Evolutionary conservation across 2,113 vertebrate species (phyloP).

Genomic region (Varanus komodoensis): DNA sequence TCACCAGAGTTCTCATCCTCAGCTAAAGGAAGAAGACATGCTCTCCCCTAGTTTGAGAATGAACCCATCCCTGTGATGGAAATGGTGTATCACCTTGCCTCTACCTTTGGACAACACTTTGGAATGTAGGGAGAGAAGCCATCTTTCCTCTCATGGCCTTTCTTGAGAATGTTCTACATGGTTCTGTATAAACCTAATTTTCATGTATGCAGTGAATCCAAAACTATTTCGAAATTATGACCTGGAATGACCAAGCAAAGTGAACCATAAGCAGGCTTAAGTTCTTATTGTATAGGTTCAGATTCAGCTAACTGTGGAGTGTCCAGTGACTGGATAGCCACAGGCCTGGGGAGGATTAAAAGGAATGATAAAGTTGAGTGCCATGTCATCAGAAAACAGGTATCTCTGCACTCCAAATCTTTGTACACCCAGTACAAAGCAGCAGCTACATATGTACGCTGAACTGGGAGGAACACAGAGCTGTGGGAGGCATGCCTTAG

Average conservation of each 20-base stretch:
- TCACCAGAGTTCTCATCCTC: background rate
- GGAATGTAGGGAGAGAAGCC: background rate
- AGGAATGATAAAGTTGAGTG: background rate
- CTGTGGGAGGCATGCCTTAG: background rate
- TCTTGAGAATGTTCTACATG: background rate
- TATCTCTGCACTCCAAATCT: background rate
- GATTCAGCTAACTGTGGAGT: too few relatives aligned
- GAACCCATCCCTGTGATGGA: background rate
- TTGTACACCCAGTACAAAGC: background rate
- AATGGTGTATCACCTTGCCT: background rate
- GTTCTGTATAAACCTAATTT: background rate
- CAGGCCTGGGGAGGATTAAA: background rate
- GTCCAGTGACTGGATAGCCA: too few relatives aligned
- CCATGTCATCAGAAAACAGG: too few relatives aligned
- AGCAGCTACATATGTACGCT: background rate
- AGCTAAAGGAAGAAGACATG: background rate
- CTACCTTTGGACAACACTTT: background rate
- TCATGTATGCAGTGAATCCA: background rate
- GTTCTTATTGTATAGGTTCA: too few relatives aligned
- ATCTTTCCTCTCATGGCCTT: background rate
- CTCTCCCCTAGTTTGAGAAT: background rate
- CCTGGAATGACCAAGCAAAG: background rate
- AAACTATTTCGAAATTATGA: background rate
- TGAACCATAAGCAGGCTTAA: too few relatives aligned
- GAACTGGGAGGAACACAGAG: background rate